Percentiles rank a stretch among this genome's conserved stretches.
Evolutionary conservation across 2,797 vertebrate genomes (phyloP).

Genomic region (Notamacropus eugenii): DNA sequence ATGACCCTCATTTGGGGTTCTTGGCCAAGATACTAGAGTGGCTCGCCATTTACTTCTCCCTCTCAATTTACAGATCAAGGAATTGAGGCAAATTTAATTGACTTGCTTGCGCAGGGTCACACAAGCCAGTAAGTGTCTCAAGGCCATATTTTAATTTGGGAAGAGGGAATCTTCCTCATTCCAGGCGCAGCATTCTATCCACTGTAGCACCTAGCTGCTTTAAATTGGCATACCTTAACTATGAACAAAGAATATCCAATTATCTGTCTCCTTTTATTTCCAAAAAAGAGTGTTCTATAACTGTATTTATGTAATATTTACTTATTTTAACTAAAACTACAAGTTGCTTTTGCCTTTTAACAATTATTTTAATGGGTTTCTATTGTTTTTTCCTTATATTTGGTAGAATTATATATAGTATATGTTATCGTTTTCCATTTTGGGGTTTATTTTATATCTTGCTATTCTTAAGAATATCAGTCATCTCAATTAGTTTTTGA

Average conservation of each 20-base stretch:
- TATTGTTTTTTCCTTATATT: background rate
- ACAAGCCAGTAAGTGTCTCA: background rate
- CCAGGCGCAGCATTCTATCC: background rate
- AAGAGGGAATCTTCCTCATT: background rate
- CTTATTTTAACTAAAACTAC: background rate
- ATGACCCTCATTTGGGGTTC: background rate
- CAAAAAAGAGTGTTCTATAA: background rate
- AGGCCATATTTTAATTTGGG: background rate
- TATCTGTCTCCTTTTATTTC: background rate
- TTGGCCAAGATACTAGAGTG: background rate
- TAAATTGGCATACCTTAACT: background rate
- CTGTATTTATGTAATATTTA: background rate
- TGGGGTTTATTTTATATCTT: background rate
- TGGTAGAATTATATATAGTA: background rate
- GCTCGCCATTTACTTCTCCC: background rate
- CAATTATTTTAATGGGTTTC: background rate
- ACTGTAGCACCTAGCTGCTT: background rate
- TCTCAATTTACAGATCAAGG: background rate
- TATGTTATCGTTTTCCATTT: background rate
- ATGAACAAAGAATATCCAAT: background rate
- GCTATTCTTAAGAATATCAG: background rate
- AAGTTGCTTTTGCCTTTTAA: background rate
- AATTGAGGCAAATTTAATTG: too few species aligned
- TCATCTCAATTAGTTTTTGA: background rate
- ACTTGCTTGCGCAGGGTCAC: background rate